Conservation (phyloP, 2,113 vertebrate species). For the Vimba vimba region DNA sequence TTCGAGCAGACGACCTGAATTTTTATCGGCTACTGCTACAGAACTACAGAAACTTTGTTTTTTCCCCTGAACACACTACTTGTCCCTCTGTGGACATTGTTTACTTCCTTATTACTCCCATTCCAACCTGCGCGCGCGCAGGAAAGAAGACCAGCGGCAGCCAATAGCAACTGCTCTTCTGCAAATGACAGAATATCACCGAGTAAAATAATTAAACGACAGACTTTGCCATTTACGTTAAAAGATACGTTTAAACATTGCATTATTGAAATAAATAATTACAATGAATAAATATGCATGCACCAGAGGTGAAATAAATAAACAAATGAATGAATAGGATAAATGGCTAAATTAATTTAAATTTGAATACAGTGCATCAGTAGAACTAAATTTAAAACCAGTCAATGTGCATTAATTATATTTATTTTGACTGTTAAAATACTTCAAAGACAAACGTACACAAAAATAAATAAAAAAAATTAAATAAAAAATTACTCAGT, state of each 20-base stretch:
- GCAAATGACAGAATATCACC: no score
- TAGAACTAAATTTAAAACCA: no score
- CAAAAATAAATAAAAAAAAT: not conserved
- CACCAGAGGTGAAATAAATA: not conserved
- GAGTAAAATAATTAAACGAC: not conserved
- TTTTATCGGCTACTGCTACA: not conserved
- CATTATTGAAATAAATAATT: not conserved
- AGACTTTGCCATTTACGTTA: not conserved
- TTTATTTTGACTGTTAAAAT: not conserved
- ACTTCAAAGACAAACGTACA: not conserved
- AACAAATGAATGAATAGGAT: not conserved
- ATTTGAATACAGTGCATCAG: no score
- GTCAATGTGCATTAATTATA: no score
- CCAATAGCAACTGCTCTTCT: not conserved
- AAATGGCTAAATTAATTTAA: not conserved
- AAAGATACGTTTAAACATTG: not conserved
- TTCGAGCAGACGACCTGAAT: not conserved
- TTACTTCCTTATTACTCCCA: constrained; percentile 43
- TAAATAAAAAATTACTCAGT: not conserved
- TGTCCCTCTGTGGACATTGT: constrained; percentile 25
- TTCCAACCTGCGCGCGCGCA: not conserved
- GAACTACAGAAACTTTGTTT: not conserved
- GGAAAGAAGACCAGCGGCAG: not conserved
- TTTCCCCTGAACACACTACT: not conserved
- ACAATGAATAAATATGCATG: not conserved